Evolutionary conservation across 2,888 invertebrate species (phyloP).

Genomic region (Ypsolopha sequella): DNA sequence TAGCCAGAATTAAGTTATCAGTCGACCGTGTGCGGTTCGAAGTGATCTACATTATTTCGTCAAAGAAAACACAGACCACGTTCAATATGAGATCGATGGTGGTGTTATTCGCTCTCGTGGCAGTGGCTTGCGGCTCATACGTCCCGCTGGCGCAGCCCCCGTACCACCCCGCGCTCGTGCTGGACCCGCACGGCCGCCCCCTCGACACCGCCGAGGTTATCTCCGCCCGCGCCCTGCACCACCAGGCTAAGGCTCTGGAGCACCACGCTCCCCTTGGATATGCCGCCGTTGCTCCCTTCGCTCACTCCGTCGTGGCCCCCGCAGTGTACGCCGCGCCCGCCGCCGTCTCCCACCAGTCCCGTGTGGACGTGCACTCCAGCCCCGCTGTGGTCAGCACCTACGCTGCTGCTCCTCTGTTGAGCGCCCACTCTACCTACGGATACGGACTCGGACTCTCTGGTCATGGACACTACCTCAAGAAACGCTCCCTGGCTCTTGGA

Average conservation of each 20-base stretch:
- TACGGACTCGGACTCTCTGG: slow-evolving; percentile 18
- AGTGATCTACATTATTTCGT: slow-evolving; percentile 33
- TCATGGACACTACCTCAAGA: slow-evolving; percentile 32
- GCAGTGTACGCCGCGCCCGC: slow-evolving; percentile 18
- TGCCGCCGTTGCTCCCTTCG: slow-evolving; percentile 22
- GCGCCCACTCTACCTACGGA: slow-evolving; percentile 8
- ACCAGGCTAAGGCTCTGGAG: slow-evolving; percentile 59
- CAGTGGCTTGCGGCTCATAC: slow-evolving; percentile 42
- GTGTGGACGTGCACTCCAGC: slow-evolving; percentile 37
- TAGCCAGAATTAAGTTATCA: slow-evolving; percentile 27
- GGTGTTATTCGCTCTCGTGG: slow-evolving; percentile 47
- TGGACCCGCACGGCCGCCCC: slow-evolving; percentile 47
- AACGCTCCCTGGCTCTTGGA: slow-evolving; percentile 30
- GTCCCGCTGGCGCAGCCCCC: slow-evolving; percentile 39
- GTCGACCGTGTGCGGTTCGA: slow-evolving; percentile 37
- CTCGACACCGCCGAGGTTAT: slow-evolving; percentile 29
- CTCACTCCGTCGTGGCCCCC: slow-evolving; percentile 8
- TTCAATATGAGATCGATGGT: slow-evolving; percentile 50
- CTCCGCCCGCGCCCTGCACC: slow-evolving; percentile 37
- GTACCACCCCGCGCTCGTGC: slow-evolving; percentile 53
- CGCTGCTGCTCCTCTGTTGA: slow-evolving; percentile 11
- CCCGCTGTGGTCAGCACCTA: slow-evolving; percentile 29
- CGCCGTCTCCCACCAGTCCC: slow-evolving; percentile 47
- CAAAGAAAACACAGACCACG: slow-evolving; percentile 38
- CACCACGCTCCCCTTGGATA: slow-evolving; percentile 58